These are phyloP conservation scores for Ptychadena robeensis DNA, from an alignment of 2,797 vertebrate species.

Conservation along the genomic window DNA sequence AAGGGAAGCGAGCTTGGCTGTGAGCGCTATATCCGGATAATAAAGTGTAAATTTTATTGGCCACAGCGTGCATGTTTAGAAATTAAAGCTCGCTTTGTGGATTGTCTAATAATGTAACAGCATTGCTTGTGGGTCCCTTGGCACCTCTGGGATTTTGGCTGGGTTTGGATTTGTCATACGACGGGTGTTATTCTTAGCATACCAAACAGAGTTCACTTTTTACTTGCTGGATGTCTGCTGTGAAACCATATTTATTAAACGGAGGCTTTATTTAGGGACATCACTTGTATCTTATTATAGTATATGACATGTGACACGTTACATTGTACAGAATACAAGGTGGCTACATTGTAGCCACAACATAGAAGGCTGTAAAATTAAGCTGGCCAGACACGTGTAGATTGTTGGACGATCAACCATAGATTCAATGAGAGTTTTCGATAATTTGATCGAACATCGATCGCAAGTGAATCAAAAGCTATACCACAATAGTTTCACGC, in stretches of 20 bases:
- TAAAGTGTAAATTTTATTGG: constrained; percentile 36
- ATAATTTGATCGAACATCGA: too few relatives aligned
- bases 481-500: too few relatives aligned
- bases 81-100: constrained; percentile 31
- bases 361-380: too few relatives aligned
- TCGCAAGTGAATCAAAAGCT: too few relatives aligned
- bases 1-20: constrained; percentile 17
- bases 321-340: too few relatives aligned
- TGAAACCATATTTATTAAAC: not conserved
- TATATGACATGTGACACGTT: too few relatives aligned
- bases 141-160: constrained; percentile 1
- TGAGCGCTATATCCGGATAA: constrained; percentile 35
- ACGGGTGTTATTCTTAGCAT: not conserved
- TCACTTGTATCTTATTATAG: too few relatives aligned
- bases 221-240: not conserved
- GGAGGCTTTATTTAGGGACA: too few relatives aligned
- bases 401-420: too few relatives aligned
- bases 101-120: constrained; percentile 44
- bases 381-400: too few relatives aligned
- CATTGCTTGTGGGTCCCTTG: constrained; percentile 5
- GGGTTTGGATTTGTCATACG: not conserved
- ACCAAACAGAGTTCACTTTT: not conserved
- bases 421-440: too few relatives aligned
- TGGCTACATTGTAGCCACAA: too few relatives aligned
- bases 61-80: constrained; percentile 19